These are phyloP conservation scores for Artemia franciscana DNA, from an alignment of 1,140 invertebrate species.

Conservation along the genomic window DNA sequence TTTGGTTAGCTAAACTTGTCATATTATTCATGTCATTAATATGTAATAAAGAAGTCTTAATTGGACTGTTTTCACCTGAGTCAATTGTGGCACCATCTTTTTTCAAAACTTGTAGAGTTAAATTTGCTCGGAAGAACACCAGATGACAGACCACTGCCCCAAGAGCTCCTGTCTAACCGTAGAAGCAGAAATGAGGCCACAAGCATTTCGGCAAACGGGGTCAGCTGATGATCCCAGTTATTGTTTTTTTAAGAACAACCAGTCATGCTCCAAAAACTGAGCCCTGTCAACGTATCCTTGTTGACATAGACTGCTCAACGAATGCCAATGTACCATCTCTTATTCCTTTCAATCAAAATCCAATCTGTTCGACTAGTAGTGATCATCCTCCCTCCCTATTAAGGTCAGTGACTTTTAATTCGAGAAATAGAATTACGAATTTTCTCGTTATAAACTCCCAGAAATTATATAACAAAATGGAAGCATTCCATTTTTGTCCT, in stretches of 20 bases:
- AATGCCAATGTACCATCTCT: neutral
- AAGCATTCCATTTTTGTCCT: too few species aligned
- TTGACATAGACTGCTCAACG: neutral
- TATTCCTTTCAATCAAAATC: neutral
- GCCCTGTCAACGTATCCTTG: neutral
- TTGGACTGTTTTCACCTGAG: too few species aligned
- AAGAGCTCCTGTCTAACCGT: too few species aligned
- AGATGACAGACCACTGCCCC: too few species aligned
- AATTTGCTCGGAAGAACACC: too few species aligned
- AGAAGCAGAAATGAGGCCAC: too few species aligned
- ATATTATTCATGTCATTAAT: too few species aligned
- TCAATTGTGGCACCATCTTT: too few species aligned
- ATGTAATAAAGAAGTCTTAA: too few species aligned
- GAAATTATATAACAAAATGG: neutral
- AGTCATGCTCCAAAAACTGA: neutral
- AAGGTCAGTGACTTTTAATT: neutral
- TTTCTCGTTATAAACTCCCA: neutral
- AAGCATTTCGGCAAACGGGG: too few species aligned
- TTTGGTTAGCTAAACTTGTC: too few species aligned
- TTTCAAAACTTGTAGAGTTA: too few species aligned
- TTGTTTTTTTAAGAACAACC: neutral
- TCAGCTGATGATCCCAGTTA: neutral
- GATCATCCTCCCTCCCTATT: neutral
- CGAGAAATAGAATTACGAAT: neutral
- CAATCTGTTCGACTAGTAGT: neutral